These are phyloP conservation scores for Calycopis cecrops DNA, from an alignment of 1,140 invertebrate genomes.

Conservation along the genomic window DNA sequence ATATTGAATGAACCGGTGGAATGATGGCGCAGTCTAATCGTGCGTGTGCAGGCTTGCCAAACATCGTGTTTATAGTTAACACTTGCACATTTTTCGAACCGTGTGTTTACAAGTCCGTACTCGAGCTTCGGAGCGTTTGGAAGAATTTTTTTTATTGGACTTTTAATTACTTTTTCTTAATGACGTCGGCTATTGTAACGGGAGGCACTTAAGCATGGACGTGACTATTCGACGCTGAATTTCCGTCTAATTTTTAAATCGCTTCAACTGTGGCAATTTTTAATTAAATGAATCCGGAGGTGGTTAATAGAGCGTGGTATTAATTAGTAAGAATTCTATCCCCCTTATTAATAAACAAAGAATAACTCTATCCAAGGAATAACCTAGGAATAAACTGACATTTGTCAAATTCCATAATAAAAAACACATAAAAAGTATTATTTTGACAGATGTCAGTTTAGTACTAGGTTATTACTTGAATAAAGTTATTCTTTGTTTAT, in stretches of 20 bases:
- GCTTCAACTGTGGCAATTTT: constrained; percentile 9
- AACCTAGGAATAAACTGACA: no score
- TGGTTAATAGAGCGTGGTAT: no score
- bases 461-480: no score
- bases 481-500: no score
- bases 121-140: constrained; percentile 14
- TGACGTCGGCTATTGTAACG: constrained; percentile 57
- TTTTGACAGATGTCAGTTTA: no score
- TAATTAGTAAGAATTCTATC: no score
- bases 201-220: constrained; percentile 51
- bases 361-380: no score
- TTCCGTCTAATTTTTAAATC: constrained; percentile 47
- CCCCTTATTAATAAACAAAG: no score
- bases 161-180: constrained; percentile 70
- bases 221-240: constrained; percentile 53
- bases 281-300: not conserved
- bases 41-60: constrained; percentile 56
- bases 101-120: constrained; percentile 40
- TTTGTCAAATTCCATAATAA: no score
- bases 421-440: no score
- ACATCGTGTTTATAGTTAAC: constrained; percentile 60
- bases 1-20: constrained; percentile 70
- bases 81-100: constrained; percentile 52
- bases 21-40: constrained; percentile 65
- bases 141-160: constrained; percentile 45